Conservation (phyloP, 2,113 vertebrate species). For the Leptobrachium leishanense region DNA sequence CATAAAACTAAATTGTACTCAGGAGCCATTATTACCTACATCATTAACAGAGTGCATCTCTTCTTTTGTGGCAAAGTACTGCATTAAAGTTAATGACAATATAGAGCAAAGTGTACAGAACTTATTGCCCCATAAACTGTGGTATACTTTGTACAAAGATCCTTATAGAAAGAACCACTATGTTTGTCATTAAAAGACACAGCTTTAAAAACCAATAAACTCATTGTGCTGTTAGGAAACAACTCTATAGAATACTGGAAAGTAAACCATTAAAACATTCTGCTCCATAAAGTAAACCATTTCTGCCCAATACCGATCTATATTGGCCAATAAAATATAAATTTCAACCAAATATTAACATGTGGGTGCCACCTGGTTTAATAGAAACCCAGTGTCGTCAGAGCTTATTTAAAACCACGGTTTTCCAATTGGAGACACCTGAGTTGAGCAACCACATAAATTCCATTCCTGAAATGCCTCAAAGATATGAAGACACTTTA, state of each 20-base stretch:
- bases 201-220: slow-evolving; percentile 22
- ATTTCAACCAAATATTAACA: slow-evolving; percentile 38
- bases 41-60: slow-evolving; percentile 25
- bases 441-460: too few relatives aligned
- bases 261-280: slow-evolving; percentile 29
- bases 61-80: neutral
- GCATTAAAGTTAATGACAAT: neutral
- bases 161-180: neutral
- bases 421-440: neutral
- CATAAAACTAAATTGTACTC: slow-evolving; percentile 13
- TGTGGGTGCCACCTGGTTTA: neutral
- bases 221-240: slow-evolving; percentile 17
- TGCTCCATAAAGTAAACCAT: slow-evolving; percentile 6
- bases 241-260: neutral
- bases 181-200: slow-evolving; percentile 3
- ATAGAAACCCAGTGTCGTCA: neutral
- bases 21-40: slow-evolving; percentile 4
- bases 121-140: slow-evolving; percentile 10
- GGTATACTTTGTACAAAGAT: neutral
- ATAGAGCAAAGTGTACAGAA: neutral
- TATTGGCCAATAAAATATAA: slow-evolving; percentile 20
- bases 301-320: neutral
- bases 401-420: neutral
- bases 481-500: too few relatives aligned
- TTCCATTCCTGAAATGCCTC: too few relatives aligned